Evolutionary conservation across 2,113 vertebrate species (phyloP).

Genomic region (Elephantulus edwardii): DNA sequence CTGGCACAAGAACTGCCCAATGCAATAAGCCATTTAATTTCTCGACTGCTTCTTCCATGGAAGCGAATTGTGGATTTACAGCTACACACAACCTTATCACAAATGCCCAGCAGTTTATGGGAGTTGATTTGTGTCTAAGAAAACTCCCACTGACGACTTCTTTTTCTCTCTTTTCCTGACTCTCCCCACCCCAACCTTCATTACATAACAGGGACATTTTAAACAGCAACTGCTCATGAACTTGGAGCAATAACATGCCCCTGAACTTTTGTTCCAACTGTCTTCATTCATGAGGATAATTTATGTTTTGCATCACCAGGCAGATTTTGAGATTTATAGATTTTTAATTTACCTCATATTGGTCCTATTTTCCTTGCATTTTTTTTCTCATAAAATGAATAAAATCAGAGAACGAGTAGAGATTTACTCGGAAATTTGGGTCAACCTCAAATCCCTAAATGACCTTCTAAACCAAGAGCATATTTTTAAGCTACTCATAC

Average conservation of each 20-base stretch:
- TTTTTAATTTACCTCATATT: conserved; percentile 50
- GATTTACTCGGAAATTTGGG: conserved; percentile 55
- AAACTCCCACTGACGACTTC: not conserved
- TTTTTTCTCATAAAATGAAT: not conserved
- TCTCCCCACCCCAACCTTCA: not conserved
- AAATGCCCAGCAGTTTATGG: not conserved
- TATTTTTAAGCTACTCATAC: not conserved
- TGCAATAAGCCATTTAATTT: no score
- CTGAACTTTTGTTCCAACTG: conserved; percentile 68
- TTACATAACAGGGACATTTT: conserved; percentile 41
- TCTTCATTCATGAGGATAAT: conserved; percentile 61
- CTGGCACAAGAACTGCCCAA: no score
- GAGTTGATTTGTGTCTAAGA: not conserved
- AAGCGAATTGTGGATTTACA: not conserved
- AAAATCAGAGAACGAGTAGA: conserved; percentile 1
- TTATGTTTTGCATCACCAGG: conserved; percentile 36
- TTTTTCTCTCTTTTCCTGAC: not conserved
- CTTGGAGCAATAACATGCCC: conserved; percentile 19
- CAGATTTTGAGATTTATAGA: conserved; percentile 63
- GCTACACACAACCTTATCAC: fast-evolving
- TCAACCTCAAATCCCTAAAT: conserved; percentile 49
- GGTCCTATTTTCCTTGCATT: conserved; percentile 44
- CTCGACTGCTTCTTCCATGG: not conserved
- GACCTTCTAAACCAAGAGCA: conserved; percentile 10
- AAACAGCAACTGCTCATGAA: conserved; percentile 48